Evolutionary conservation across 23 tunicate species (phyloP), one percentile per base, ranked within the genome.

Genomic region (Phallusia fumigata): DNA sequence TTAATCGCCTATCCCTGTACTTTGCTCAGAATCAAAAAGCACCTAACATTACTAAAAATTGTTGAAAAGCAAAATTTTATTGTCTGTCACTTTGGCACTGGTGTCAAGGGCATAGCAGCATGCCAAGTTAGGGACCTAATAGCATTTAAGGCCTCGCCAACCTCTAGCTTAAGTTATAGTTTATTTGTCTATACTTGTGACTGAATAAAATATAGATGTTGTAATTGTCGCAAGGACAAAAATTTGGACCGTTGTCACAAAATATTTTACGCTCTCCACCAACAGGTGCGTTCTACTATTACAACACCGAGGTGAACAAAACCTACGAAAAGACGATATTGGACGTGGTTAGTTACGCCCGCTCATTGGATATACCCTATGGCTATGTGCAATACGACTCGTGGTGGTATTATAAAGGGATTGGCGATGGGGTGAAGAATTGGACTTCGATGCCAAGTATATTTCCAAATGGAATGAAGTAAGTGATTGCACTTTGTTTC

Each of bases 331-430:
- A 85, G 30, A 95, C 98, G 64, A 82, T 95, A 85, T 65, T 80
- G 72, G 90, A 85, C 64, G 95, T 89, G 19, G 88, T 83, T 26
- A 30, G 79, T 2, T 90, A 86, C 65, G 85, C 90, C 76, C 36
- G 47, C 22, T 32, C 74, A 22, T 53, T 76, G 21, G 86, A 83
- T 19, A 89, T 95, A 26, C 98, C 98, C 0, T 88, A 85, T 80
- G 79, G 91, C 76, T 90, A 89, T 51, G 32, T 95, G 18, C 98
- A 95, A 64, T 95, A 95, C 76, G 98, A 95, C 64, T 95, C 98
- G 5, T 95, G 98, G 98, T 95, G 89, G 88, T 95, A 95, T 75
- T 86, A 95, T 65, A 95, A 95, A 45, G 95, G 98, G 12, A 64
- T 83, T 13, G 95, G 75, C 58, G 44, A 89, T 64, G 98, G 98